These are phyloP conservation scores for Rhamphomyia laevipes DNA, from an alignment of 2,888 invertebrate genomes.

Conservation along the genomic window DNA sequence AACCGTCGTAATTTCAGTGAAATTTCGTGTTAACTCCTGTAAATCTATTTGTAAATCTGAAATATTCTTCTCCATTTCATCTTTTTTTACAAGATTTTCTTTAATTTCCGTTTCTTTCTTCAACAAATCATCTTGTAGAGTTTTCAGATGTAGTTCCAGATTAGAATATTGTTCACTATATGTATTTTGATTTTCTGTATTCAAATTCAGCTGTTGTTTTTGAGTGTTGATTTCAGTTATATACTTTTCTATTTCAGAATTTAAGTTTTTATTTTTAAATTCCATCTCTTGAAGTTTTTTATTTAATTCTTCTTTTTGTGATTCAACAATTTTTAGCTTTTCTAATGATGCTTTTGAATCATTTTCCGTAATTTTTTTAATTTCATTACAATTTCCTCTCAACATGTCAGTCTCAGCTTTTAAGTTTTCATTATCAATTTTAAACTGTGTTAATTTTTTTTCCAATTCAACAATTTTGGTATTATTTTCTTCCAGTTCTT, in stretches of 20 bases:
- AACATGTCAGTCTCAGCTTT: background rate
- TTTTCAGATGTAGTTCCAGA: conserved; percentile 25
- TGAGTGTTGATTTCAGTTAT: too few relatives aligned
- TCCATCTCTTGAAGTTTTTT: too few relatives aligned
- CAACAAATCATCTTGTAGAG: conserved; percentile 16
- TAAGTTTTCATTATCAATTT: background rate
- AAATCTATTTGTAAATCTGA: too few relatives aligned
- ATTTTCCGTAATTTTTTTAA: too few relatives aligned
- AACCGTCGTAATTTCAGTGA: conserved; percentile 8
- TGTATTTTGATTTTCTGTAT: conserved; percentile 24
- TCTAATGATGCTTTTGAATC: too few relatives aligned
- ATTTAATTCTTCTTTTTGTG: too few relatives aligned
- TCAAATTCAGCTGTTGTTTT: conserved; percentile 17
- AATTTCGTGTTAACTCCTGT: conserved; percentile 11
- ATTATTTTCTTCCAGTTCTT: too few relatives aligned
- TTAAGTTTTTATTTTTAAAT: too few relatives aligned
- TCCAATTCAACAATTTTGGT: background rate
- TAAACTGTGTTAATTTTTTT: background rate
- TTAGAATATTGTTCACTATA: conserved; percentile 19
- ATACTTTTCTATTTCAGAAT: too few relatives aligned
- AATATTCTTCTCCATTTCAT: too few relatives aligned
- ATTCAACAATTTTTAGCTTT: too few relatives aligned
- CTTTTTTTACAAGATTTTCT: conserved; percentile 13
- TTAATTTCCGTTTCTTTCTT: conserved; percentile 16
- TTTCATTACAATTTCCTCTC: background rate